Conservation (phyloP, 2,113 vertebrate species). For the Tyto alba region DNA sequence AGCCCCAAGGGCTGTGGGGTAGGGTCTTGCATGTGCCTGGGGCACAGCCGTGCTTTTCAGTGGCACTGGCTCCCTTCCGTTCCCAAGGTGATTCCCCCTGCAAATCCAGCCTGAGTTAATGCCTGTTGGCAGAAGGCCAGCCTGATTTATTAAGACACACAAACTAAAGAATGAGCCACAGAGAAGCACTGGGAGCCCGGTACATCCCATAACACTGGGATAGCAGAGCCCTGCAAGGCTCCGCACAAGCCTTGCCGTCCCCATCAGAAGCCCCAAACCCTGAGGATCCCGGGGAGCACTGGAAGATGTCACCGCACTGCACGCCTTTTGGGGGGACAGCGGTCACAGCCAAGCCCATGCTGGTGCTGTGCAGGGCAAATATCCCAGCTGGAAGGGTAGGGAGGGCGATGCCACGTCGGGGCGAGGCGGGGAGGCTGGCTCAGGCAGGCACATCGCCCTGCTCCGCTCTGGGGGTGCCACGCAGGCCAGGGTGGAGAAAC, state of each 20-base stretch:
- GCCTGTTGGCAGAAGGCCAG: not conserved
- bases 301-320: not conserved
- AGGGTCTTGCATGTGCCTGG: not conserved
- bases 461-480: not conserved
- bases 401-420: rapidly evolving
- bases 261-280: not conserved
- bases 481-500: rapidly evolving
- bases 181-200: not conserved
- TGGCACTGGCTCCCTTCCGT: not conserved
- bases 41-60: not conserved
- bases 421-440: rapidly evolving
- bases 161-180: not conserved
- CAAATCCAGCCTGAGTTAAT: not conserved
- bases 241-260: not conserved
- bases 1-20: not conserved
- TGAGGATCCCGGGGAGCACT: not conserved
- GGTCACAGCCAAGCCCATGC: rapidly evolving
- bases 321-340: rapidly evolving
- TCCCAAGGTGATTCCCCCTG: not conserved
- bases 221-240: not conserved
- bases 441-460: rapidly evolving
- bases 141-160: not conserved
- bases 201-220: not conserved
- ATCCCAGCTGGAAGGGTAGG: rapidly evolving
- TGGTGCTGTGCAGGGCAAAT: rapidly evolving